A percentile compares a stretch with the other conserved stretches of the same genome.
phyloP scores from a whole-genome alignment of 2,888 invertebrate species.

The Amiota mariae region DNA sequence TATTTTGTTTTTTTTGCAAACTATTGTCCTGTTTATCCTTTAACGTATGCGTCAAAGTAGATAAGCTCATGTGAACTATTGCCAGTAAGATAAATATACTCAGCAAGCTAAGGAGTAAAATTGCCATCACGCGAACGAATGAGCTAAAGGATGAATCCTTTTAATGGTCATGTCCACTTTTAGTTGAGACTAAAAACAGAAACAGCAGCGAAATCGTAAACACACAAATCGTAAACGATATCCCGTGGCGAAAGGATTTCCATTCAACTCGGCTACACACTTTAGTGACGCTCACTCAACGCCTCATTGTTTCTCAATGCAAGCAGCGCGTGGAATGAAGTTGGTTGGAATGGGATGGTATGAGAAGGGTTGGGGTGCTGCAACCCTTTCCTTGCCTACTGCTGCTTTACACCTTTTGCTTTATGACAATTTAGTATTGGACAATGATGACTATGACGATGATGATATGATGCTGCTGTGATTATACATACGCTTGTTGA shows the following conservation, averaged over 20 bases:
- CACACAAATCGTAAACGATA: constrained; percentile 69
- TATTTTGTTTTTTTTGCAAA: constrained; percentile 46
- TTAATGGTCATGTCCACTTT: constrained; percentile 60
- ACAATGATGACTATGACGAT: not conserved
- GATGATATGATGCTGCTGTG: constrained; percentile 21
- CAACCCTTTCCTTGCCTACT: constrained; percentile 46
- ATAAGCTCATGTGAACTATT: constrained; percentile 72
- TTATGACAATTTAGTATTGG: not conserved
- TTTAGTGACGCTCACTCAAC: constrained; percentile 56
- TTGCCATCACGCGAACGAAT: constrained; percentile 47
- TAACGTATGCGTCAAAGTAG: constrained; percentile 49
- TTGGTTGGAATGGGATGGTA: constrained; percentile 56
- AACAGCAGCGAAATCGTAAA: constrained; percentile 25
- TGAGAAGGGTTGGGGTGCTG: constrained; percentile 45
- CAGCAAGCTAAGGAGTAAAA: constrained; percentile 43
- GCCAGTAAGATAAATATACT: constrained; percentile 66
- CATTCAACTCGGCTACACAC: constrained; percentile 58
- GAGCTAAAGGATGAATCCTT: constrained; percentile 46
- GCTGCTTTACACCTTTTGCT: constrained; percentile 20
- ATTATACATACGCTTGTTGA: constrained; percentile 31
- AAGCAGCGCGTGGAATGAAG: constrained; percentile 8
- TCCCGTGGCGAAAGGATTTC: constrained; percentile 72
- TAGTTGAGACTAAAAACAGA: constrained; percentile 29
- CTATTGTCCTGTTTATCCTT: constrained; percentile 25
- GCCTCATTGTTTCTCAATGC: constrained; percentile 49